Evolutionary conservation across 1,140 invertebrate species (phyloP).

Genomic region (Leptinotarsa defecta): DNA sequence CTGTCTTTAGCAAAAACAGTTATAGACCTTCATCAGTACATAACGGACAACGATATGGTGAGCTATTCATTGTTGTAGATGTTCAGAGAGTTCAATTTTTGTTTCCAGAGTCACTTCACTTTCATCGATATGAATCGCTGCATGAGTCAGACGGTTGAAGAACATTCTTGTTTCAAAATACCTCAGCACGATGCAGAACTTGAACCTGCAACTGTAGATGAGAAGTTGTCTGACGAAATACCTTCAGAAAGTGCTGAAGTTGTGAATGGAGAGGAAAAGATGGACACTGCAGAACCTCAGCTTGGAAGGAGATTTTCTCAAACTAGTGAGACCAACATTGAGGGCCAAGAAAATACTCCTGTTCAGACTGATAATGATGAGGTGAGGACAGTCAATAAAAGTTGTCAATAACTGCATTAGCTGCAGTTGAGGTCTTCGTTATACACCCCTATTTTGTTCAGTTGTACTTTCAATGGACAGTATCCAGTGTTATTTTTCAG

Average conservation of each 20-base stretch:
- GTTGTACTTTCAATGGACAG: too few species aligned
- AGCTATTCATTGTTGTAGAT: slow-evolving; percentile 8
- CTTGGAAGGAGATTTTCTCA: slow-evolving; percentile 48
- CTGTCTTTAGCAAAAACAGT: slow-evolving; percentile 69
- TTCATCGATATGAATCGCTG: slow-evolving; percentile 52
- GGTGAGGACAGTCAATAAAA: slow-evolving; percentile 26
- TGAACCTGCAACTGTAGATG: slow-evolving; percentile 55
- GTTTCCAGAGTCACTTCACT: slow-evolving; percentile 52
- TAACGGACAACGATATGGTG: slow-evolving; percentile 62
- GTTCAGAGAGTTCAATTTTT: background rate
- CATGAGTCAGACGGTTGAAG: slow-evolving; percentile 48
- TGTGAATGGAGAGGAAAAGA: slow-evolving; percentile 41
- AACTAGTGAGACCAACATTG: slow-evolving; percentile 48
- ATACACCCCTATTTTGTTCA: too few species aligned
- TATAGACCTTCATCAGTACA: slow-evolving; percentile 69
- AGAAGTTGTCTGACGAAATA: slow-evolving; percentile 41
- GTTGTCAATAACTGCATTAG: background rate
- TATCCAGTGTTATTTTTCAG: too few species aligned
- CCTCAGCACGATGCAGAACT: slow-evolving; percentile 56
- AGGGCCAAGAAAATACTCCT: slow-evolving; percentile 46
- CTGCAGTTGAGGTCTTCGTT: too few species aligned
- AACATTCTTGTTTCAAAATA: slow-evolving; percentile 32
- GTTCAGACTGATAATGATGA: slow-evolving; percentile 53
- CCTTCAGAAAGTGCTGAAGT: slow-evolving; percentile 51
- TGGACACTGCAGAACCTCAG: slow-evolving; percentile 34